phyloP scores from a whole-genome alignment of 1,140 invertebrate species.

The Aphelenchoides fujianensis region DNA sequence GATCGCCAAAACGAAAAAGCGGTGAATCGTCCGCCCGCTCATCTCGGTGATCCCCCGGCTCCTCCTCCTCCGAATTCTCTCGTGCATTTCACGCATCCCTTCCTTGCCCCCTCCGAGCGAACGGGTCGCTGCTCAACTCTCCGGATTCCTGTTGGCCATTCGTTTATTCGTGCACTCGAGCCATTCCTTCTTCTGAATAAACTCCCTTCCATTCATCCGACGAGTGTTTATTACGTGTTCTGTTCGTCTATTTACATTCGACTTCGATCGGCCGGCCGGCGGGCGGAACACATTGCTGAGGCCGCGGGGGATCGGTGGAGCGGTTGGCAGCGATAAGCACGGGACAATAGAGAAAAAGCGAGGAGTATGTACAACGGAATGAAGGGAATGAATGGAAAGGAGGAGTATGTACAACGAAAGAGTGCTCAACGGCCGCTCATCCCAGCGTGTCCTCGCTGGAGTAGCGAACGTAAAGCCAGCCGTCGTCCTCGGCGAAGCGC shows the following conservation, averaged over 20 bases:
- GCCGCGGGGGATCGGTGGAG: not conserved
- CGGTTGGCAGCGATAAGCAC: not conserved
- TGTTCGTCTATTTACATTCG: not conserved
- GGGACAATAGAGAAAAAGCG: not conserved
- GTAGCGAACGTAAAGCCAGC: slow-evolving; percentile 13
- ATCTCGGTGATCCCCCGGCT: no score
- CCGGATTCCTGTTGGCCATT: no score
- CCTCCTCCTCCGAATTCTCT: no score
- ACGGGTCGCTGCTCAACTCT: no score
- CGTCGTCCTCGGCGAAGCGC: not conserved
- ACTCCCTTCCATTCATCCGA: no score
- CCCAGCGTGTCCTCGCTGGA: slow-evolving; percentile 10
- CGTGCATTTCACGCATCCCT: no score
- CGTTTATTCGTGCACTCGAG: not conserved
- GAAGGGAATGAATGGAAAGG: not conserved
- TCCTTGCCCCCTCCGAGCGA: no score
- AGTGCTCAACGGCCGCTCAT: not conserved
- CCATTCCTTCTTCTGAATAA: no score
- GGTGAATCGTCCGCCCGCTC: no score
- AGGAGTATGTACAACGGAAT: not conserved
- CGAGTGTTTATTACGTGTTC: not conserved
- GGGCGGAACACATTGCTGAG: not conserved
- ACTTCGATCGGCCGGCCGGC: not conserved
- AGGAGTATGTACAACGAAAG: slow-evolving; percentile 3
- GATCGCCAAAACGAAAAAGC: no score